A percentile compares a stretch with the other conserved stretches of the same genome.
phyloP scores from a whole-genome alignment of 2,888 invertebrate species.

The Drosophila formosana region DNA sequence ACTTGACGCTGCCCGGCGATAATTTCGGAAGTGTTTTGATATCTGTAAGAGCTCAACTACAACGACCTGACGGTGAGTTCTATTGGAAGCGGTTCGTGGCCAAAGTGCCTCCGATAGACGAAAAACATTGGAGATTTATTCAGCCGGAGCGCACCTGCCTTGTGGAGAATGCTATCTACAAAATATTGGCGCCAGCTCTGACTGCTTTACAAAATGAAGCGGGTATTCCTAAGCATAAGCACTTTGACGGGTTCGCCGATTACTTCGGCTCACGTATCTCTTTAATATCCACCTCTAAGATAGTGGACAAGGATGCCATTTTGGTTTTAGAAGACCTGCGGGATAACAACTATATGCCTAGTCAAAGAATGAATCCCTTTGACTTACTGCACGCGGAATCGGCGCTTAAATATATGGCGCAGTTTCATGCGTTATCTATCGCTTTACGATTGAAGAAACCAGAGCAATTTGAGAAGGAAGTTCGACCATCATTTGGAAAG shows the following conservation, averaged over 20 bases:
- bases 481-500: constrained; percentile 56
- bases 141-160: constrained; percentile 66
- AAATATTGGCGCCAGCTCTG: constrained; percentile 52
- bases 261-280: constrained; percentile 64
- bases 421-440: constrained; percentile 63
- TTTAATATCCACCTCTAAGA: constrained; percentile 3
- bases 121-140: constrained; percentile 62
- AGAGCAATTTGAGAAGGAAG: constrained; percentile 31
- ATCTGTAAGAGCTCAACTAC: constrained; percentile 47
- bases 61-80: constrained; percentile 11
- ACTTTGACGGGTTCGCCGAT: constrained; percentile 58
- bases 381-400: constrained; percentile 54
- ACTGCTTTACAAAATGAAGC: constrained; percentile 45
- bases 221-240: constrained; percentile 13
- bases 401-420: constrained; percentile 51
- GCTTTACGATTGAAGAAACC: constrained; percentile 51
- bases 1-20: constrained; percentile 63
- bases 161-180: constrained; percentile 64
- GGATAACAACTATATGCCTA: constrained; percentile 30
- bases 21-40: constrained; percentile 65
- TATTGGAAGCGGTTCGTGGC: constrained; percentile 45
- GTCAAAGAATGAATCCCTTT: constrained; percentile 46
- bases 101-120: constrained; percentile 62
- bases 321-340: constrained; percentile 61
- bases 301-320: constrained; percentile 61